phyloP scores from a whole-genome alignment of 2,888 invertebrate species.

The Pandemis corylana region DNA sequence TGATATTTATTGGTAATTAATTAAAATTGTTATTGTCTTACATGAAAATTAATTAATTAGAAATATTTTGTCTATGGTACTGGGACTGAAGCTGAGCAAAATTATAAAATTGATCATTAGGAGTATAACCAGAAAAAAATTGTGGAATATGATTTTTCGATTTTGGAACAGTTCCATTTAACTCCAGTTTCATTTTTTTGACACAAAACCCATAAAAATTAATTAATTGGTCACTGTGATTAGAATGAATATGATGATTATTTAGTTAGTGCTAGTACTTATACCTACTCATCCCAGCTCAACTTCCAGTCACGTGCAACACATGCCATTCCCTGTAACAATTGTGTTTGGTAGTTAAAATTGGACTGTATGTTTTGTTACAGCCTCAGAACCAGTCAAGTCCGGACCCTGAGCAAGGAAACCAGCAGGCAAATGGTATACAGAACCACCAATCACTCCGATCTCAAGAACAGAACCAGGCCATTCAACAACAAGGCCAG shows the following conservation, averaged over 20 bases:
- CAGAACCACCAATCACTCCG: conserved; percentile 73
- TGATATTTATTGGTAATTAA: too few species aligned
- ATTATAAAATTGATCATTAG: too few species aligned
- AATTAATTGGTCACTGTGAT: too few species aligned
- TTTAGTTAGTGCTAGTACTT: not conserved
- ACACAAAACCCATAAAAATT: too few species aligned
- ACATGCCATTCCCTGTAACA: not conserved
- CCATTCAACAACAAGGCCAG: conserved; percentile 54
- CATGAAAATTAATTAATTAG: too few species aligned
- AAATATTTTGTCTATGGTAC: too few species aligned
- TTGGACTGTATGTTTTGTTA: conserved; percentile 51
- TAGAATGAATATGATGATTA: not conserved
- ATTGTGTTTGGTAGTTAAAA: not conserved
- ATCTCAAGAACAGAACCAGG: conserved; percentile 71
- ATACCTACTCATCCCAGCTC: not conserved
- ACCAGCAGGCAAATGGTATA: conserved; percentile 79
- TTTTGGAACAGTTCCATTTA: too few species aligned
- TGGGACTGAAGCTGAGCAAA: too few species aligned
- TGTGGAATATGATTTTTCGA: too few species aligned
- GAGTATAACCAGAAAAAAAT: too few species aligned
- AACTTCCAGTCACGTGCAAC: not conserved
- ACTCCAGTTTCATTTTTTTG: too few species aligned
- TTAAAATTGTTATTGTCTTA: too few species aligned
- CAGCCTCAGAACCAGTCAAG: conserved; percentile 83
- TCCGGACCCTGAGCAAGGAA: conserved; percentile 75